Evolutionary conservation across 2,113 vertebrate genomes (phyloP), one percentile per base, ranked within the genome.

Genomic region (Dermatemys mawii): DNA sequence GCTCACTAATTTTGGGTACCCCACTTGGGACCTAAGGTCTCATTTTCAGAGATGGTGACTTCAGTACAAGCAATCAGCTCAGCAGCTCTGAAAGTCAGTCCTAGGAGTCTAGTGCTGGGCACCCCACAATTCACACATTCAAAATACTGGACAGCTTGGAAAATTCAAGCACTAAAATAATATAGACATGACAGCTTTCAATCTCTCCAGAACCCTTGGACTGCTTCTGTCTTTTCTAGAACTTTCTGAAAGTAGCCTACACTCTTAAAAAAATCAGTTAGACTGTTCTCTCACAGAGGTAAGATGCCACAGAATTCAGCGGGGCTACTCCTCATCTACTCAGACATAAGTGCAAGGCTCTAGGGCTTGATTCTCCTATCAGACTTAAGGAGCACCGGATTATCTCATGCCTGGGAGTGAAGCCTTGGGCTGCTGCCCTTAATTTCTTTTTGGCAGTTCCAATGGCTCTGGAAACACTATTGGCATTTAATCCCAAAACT

Each of bases 221-320:
- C 1, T 38, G 19, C 19, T 70, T 70, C 63, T 80, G 16, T 1
- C 84, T 82, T 92, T 95, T 88, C 24, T 75, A 22, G 2, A 6
- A 11, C 14, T 81, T 12, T 1, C 24, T 26, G 57, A 75, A 50
- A 70, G 73, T 32, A 93, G 16, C 57, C 24, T 41, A 35, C n/a
- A 38, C 17, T 19, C 35, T 21, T 38, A 38, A 70, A 70, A 22
- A 3, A 19, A 63, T 67, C 8, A 11, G 21, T 13, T 22, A 50
- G n/a, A 55, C 51, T 78, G 24, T 35, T 89, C 55, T 16, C 2
- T 90, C 73, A 48, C 5, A 4, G 2, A 32, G 46, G 27, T 67
- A 78, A 55, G 84, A 27, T 35, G 32, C 6, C 1, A 0, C 19
- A n/a, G 19, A 49, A 1, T 0, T 5, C 46, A 41, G 10, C 35